Conservation (phyloP, 1,140 invertebrate species). For the Drosophila lini region DNA sequence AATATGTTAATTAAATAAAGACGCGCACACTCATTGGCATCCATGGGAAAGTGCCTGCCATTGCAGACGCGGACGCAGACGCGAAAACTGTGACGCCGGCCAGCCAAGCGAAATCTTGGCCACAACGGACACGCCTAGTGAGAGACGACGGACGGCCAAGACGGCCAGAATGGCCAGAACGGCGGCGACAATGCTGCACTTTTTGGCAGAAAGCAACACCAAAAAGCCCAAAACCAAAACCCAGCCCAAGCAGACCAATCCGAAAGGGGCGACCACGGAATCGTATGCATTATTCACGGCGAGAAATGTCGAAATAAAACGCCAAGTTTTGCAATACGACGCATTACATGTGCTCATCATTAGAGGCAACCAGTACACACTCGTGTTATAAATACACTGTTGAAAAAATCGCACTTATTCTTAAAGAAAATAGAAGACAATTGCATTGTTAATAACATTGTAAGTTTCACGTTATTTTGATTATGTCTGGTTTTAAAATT, state of each 20-base stretch:
- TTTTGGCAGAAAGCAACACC: slow-evolving; percentile 55
- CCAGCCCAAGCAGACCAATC: slow-evolving; percentile 35
- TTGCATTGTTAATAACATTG: neutral
- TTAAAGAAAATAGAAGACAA: neutral
- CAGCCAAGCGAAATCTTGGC: slow-evolving; percentile 76
- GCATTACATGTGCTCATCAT: slow-evolving; percentile 81
- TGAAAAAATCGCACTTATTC: slow-evolving; percentile 7
- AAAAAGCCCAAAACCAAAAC: slow-evolving; percentile 22
- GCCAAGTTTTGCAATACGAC: slow-evolving; percentile 80
- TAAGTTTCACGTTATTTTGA: neutral
- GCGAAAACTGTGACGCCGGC: slow-evolving; percentile 75
- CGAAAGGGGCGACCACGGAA: slow-evolving; percentile 65
- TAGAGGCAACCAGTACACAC: slow-evolving; percentile 46
- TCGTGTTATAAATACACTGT: slow-evolving; percentile 32
- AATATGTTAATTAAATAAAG: slow-evolving; percentile 80
- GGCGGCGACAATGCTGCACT: slow-evolving; percentile 67
- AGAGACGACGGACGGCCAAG: slow-evolving; percentile 68
- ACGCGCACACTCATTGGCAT: slow-evolving; percentile 61
- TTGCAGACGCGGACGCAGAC: slow-evolving; percentile 49
- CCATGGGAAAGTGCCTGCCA: slow-evolving; percentile 46
- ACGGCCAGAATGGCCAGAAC: slow-evolving; percentile 48
- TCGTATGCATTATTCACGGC: slow-evolving; percentile 75
- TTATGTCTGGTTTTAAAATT: neutral
- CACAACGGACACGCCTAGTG: slow-evolving; percentile 70
- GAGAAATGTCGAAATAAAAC: slow-evolving; percentile 79